A percentile compares a stretch with the other conserved stretches of the same genome.
phyloP scores from a whole-genome alignment of 2,113 vertebrate species.

The Hippoglossus stenolepis region DNA sequence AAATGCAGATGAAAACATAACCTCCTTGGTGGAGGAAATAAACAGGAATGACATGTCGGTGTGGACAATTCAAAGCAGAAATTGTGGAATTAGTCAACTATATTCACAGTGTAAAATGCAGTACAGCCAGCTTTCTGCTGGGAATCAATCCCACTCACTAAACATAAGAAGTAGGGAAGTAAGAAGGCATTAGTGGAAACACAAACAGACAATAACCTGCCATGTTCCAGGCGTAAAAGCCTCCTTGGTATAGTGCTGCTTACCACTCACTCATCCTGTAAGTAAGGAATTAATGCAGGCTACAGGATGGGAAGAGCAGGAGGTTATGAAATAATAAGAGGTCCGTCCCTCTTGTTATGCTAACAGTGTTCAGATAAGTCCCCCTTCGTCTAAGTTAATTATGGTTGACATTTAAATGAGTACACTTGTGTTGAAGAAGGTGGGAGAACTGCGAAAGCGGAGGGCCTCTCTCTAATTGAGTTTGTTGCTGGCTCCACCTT shows the following conservation, averaged over 20 bases:
- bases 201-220: slow-evolving; percentile 12
- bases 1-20: no score
- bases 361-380: slow-evolving; percentile 72
- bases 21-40: no score
- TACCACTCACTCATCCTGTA: slow-evolving; percentile 19
- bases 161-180: neutral
- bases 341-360: slow-evolving; percentile 74
- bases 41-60: no score
- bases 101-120: neutral
- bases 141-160: neutral
- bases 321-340: slow-evolving; percentile 71
- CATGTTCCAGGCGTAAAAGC: slow-evolving; percentile 1
- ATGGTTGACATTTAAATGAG: slow-evolving; percentile 84
- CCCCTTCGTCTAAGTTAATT: slow-evolving; percentile 81
- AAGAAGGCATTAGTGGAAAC: neutral
- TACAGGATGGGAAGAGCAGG: slow-evolving; percentile 38
- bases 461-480: slow-evolving; percentile 80
- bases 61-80: no score
- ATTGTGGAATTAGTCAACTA: neutral
- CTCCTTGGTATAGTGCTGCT: slow-evolving; percentile 3
- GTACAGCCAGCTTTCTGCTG: neutral
- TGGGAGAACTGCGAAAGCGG: slow-evolving; percentile 67
- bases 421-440: slow-evolving; percentile 72
- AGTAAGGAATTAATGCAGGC: slow-evolving; percentile 43
- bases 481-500: slow-evolving; percentile 75